Evolutionary conservation across 1,140 invertebrate species (phyloP).

Genomic region (Hylyphantes graminicola): DNA sequence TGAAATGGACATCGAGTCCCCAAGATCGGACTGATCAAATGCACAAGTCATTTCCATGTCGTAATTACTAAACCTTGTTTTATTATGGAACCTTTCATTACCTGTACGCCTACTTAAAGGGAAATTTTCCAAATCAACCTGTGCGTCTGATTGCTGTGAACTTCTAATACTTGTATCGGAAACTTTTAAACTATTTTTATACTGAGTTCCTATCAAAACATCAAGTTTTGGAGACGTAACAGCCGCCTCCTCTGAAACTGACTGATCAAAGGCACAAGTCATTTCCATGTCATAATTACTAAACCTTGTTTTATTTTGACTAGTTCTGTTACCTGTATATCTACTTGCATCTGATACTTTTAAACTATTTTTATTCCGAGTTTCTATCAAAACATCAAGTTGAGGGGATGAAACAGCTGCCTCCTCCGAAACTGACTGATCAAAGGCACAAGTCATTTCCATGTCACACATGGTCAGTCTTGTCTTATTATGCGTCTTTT

Average conservation of each 20-base stretch:
- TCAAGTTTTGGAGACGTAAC: neutral
- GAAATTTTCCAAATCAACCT: neutral
- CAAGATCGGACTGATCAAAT: too few relatives aligned
- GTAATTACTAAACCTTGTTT: neutral
- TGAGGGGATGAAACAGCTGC: too few relatives aligned
- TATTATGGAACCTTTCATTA: neutral
- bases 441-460: neutral
- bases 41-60: slow-evolving; percentile 7
- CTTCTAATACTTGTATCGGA: neutral
- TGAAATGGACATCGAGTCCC: too few relatives aligned
- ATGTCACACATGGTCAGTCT: neutral
- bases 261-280: neutral
- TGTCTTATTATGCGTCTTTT: neutral
- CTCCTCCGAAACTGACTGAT: neutral
- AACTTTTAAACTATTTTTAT: too few relatives aligned
- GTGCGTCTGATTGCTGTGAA: neutral
- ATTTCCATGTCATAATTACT: slow-evolving; percentile 8
- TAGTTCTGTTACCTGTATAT: neutral
- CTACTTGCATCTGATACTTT: too few relatives aligned
- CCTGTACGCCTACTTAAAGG: neutral
- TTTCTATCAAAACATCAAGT: too few relatives aligned
- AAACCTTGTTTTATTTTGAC: neutral
- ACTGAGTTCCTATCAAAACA: neutral
- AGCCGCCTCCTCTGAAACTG: neutral
- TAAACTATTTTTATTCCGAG: too few relatives aligned